Evolutionary conservation across 1,140 invertebrate species (phyloP).

Genomic region (Monochamus saltuarius): DNA sequence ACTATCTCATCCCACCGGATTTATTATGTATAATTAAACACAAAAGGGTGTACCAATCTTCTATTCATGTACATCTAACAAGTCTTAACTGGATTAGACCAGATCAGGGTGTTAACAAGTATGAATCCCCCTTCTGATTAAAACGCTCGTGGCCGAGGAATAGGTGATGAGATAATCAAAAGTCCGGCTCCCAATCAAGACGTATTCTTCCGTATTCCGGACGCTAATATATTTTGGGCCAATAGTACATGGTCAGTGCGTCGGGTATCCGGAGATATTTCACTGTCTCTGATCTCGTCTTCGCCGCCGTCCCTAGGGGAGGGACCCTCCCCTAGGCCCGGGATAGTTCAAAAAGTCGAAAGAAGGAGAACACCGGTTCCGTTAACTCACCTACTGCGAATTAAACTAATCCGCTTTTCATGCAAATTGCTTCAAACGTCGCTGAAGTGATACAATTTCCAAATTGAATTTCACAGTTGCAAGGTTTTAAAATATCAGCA

Average conservation of each 20-base stretch:
- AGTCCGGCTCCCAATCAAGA: too few relatives aligned
- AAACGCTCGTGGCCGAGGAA: too few relatives aligned
- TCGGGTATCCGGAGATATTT: constrained; percentile 18
- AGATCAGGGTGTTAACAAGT: too few relatives aligned
- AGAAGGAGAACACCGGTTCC: constrained; percentile 17
- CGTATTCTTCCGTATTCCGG: too few relatives aligned
- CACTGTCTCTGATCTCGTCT: constrained; percentile 17
- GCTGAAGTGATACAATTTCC: constrained; percentile 11
- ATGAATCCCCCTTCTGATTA: too few relatives aligned
- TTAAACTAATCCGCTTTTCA: constrained; percentile 21
- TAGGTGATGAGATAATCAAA: too few relatives aligned
- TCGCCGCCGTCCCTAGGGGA: constrained; percentile 9
- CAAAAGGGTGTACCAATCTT: too few relatives aligned
- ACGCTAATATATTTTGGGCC: background rate
- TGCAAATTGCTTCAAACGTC: constrained; percentile 18
- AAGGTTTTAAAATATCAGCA: constrained; percentile 20
- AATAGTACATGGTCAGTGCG: constrained; percentile 16
- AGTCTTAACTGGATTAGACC: too few relatives aligned
- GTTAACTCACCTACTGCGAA: constrained; percentile 12
- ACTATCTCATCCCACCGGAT: too few relatives aligned
- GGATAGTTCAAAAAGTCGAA: constrained; percentile 7
- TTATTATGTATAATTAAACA: too few relatives aligned
- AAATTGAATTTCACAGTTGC: constrained; percentile 17
- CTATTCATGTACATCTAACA: too few relatives aligned
- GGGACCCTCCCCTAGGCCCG: constrained; percentile 6